Conservation (phyloP, 2,888 invertebrate genomes). For the Epinotia bilunana region DNA sequence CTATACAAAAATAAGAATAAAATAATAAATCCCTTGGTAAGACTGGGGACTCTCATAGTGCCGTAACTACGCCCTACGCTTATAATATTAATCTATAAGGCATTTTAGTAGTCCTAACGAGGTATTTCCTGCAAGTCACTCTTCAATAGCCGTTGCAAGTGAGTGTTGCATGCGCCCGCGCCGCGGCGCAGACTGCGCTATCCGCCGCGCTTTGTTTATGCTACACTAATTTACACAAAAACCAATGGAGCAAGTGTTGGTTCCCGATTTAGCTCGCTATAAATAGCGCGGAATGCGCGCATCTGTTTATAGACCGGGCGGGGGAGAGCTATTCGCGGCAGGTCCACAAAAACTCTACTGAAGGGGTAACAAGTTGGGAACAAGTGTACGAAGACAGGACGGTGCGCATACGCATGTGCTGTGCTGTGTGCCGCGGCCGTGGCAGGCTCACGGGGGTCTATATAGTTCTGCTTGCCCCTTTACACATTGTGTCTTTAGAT, state of each 20-base stretch:
- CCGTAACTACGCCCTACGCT: no score
- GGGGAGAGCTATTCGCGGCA: slow-evolving; percentile 71
- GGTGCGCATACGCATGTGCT: slow-evolving; percentile 17
- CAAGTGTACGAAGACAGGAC: slow-evolving; percentile 67
- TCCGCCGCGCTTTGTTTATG: slow-evolving; percentile 13
- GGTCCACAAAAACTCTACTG: slow-evolving; percentile 49
- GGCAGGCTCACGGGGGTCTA: not conserved
- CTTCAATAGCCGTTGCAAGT: slow-evolving; percentile 2
- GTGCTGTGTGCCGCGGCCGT: not conserved
- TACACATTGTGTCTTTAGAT: not conserved
- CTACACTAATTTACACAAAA: slow-evolving; percentile 39
- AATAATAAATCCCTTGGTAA: no score
- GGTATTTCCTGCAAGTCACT: slow-evolving; percentile 14
- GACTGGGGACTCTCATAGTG: no score
- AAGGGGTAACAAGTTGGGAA: slow-evolving; percentile 58
- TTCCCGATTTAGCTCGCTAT: slow-evolving; percentile 76
- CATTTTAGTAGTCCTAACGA: not conserved
- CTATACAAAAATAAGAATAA: no score
- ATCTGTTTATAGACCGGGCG: slow-evolving; percentile 78
- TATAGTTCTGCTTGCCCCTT: not conserved
- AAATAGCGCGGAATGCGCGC: slow-evolving; percentile 77
- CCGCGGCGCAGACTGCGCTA: not conserved
- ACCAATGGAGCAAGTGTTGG: slow-evolving; percentile 55
- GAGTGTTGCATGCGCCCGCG: not conserved
- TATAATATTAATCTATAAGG: slow-evolving; percentile 4